These are phyloP conservation scores for Alloplasta piceator DNA, from an alignment of 2,888 invertebrate genomes.

Conservation along the genomic window DNA sequence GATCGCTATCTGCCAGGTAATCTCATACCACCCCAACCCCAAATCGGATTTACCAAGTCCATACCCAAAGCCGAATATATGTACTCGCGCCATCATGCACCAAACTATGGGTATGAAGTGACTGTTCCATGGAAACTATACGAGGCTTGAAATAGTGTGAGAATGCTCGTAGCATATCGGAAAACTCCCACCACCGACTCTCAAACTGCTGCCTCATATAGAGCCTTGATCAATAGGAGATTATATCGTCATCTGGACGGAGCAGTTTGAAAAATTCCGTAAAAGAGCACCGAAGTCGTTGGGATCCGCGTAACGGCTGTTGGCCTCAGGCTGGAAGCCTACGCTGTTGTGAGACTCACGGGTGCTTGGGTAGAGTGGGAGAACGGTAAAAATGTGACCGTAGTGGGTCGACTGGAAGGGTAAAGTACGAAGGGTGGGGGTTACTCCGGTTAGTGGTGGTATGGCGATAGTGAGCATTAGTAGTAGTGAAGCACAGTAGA, in stretches of 20 bases:
- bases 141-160: conserved; percentile 51
- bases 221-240: conserved; percentile 81
- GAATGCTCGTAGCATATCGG: conserved; percentile 53
- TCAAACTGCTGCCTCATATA: conserved; percentile 22
- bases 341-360: conserved; percentile 32
- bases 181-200: conserved; percentile 26
- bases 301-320: conserved; percentile 64
- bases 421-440: conserved; percentile 66
- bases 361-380: conserved; percentile 15
- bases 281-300: conserved; percentile 79
- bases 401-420: conserved; percentile 64
- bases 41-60: conserved; percentile 46
- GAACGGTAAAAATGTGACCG: conserved; percentile 50
- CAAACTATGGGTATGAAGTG: conserved; percentile 23
- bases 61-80: conserved; percentile 38
- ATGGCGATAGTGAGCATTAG: conserved; percentile 64
- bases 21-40: conserved; percentile 35
- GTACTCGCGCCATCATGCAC: conserved; percentile 35
- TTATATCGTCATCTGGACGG: conserved; percentile 81
- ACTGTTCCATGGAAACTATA: conserved; percentile 52
- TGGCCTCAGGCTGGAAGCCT: conserved; percentile 54
- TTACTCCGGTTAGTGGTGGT: conserved; percentile 57
- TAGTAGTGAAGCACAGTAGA: conserved; percentile 53
- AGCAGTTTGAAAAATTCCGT: conserved; percentile 81
- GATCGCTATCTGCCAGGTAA: conserved; percentile 54